Evolutionary conservation across 2,113 vertebrate genomes (phyloP), one percentile per base, ranked within the genome.

Genomic region (Phylloscopus trochiloides): DNA sequence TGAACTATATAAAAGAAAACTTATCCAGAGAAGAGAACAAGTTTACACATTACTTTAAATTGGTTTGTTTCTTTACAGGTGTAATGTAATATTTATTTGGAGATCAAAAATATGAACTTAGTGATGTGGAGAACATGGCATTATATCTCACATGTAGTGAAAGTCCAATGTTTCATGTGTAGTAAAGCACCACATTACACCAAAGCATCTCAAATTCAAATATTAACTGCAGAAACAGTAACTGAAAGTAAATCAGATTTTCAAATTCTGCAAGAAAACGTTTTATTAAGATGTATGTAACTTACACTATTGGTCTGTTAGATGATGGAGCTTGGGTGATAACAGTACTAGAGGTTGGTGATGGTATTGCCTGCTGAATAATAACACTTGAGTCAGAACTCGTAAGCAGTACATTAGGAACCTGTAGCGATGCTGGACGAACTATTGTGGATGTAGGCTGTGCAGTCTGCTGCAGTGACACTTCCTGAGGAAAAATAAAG

Each of bases 301-400:
- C 99, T 99, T 98, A 99, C 99, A 99, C 99, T 97, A 99, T 99
- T 96, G 99, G 98, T 96, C 99, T 99, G 98, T 99, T 99, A 97
- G 99, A 99, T 86, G 99, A 98, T 66, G 99, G 99, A 97, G 99
- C 99, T 97, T 99, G 99, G 95, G 99, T 99, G 98, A 99, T 99
- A 98, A 99, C 99, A 98, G 99, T 99, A 98, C 99, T 99, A 97
- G 99, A 99, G 38, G 99, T 99, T 98, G 99, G 99, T 96, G 99
- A 99, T 94, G 99, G 99, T 98, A 99, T 98, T 96, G 99, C 99
- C 98, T 99, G 99, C 98, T 99, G 99, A 98, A 99, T 99, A 98
- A 99, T 99, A 98, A 99, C 99, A 98, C 98, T 99, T 94, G 99
- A 98, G 94, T 99, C 99, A 97, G 99, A 99, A 98, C 98, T 99